These are phyloP conservation scores for Operophtera brumata DNA, from an alignment of 2,888 invertebrate genomes.

Conservation along the genomic window DNA sequence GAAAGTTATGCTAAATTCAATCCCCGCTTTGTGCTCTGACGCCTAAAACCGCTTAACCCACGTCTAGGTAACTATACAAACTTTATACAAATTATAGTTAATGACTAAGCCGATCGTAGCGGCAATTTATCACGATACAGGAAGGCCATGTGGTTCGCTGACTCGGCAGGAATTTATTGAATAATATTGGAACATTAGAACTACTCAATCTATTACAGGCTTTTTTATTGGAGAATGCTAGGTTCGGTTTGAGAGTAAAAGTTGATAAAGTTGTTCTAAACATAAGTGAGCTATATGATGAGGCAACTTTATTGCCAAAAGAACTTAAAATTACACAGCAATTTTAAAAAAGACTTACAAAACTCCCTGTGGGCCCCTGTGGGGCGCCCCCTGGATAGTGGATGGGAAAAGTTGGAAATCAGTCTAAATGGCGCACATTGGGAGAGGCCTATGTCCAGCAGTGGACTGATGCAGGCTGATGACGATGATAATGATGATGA, in stretches of 20 bases:
- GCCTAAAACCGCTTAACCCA: slow-evolving; percentile 41
- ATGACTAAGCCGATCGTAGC: slow-evolving; percentile 49
- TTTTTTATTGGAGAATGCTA: not conserved
- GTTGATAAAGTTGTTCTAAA: not conserved
- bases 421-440: too few species aligned
- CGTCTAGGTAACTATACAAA: slow-evolving; percentile 42
- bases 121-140: slow-evolving; percentile 64
- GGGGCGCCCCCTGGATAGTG: too few species aligned
- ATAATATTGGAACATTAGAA: not conserved
- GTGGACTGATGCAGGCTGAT: too few species aligned
- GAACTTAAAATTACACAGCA: too few species aligned
- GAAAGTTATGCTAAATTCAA: slow-evolving; percentile 61
- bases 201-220: not conserved
- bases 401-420: too few species aligned
- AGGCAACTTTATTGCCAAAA: too few species aligned
- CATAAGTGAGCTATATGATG: not conserved
- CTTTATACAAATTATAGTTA: slow-evolving; percentile 64
- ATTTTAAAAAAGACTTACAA: too few species aligned
- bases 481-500: too few species aligned
- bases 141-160: slow-evolving; percentile 31
- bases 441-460: too few species aligned
- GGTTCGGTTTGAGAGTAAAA: not conserved
- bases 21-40: slow-evolving; percentile 41
- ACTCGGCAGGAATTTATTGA: slow-evolving; percentile 14
- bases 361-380: too few species aligned